A percentile compares a stretch with the other conserved stretches of the same genome.
Evolutionary conservation across 64 coral and sea anemone species (phyloP).

Genomic region (Actinia equina): DNA sequence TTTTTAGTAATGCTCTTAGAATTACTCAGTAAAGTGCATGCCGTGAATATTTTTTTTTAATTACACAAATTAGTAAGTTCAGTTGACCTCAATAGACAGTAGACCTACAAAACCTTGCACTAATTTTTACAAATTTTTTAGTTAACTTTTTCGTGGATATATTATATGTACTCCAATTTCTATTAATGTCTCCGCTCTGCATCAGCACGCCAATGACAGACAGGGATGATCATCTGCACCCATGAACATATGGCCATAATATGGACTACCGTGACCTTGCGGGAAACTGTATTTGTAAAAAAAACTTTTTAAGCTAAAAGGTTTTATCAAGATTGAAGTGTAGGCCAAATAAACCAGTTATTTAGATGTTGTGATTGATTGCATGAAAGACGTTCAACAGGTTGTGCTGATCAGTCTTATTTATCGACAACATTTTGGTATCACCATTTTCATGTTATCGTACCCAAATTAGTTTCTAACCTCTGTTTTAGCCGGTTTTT

Average conservation of each 20-base stretch:
- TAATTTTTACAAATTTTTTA: too few species aligned
- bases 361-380: neutral
- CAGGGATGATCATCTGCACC: neutral
- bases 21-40: neutral
- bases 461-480: too few species aligned
- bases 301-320: conserved; percentile 1
- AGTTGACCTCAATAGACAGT: too few species aligned
- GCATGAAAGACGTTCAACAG: neutral
- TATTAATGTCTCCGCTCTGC: neutral
- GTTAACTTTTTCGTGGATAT: too few species aligned
- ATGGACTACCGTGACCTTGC: neutral
- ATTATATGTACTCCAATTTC: too few species aligned
- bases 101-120: too few species aligned
- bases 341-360: neutral
- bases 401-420: neutral
- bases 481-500: neutral
- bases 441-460: too few species aligned
- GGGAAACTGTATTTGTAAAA: neutral
- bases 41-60: too few species aligned
- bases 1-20: neutral
- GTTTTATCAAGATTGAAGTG: neutral
- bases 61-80: too few species aligned
- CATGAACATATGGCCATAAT: neutral
- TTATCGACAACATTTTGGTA: too few species aligned
- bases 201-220: neutral